These are phyloP conservation scores for Helostoma temminkii DNA, from an alignment of 2,797 vertebrate species.

Conservation along the genomic window DNA sequence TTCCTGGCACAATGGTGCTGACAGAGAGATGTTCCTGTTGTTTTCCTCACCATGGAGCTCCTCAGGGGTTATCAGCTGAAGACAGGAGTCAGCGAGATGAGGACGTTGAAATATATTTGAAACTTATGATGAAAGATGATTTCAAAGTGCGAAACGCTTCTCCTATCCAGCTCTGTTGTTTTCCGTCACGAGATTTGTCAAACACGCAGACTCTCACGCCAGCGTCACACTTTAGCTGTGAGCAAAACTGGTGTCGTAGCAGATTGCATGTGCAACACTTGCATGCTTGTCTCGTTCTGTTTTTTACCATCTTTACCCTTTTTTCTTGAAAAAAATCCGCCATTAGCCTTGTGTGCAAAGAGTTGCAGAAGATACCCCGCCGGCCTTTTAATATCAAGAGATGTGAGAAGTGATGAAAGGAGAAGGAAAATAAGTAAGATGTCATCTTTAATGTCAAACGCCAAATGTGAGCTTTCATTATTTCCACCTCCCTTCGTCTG, in stretches of 20 bases:
- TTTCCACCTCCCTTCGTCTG: constrained; percentile 50
- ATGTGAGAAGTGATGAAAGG: constrained; percentile 72
- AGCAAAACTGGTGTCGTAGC: constrained; percentile 61
- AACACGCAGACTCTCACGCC: constrained; percentile 35
- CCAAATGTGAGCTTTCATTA: constrained; percentile 69
- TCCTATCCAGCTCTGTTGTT: constrained; percentile 48
- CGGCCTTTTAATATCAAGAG: constrained; percentile 59
- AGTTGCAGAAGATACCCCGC: constrained; percentile 36
- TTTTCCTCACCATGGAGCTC: constrained; percentile 53
- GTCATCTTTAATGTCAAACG: constrained; percentile 82
- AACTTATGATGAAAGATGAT: constrained; percentile 69
- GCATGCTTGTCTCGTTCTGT: constrained; percentile 52
- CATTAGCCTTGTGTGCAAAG: constrained; percentile 3
- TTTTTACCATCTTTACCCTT: constrained; percentile 7
- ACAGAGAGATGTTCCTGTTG: constrained; percentile 69
- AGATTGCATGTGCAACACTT: constrained; percentile 51
- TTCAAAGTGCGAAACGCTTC: constrained; percentile 73
- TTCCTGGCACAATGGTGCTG: constrained; percentile 58
- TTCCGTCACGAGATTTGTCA: constrained; percentile 61
- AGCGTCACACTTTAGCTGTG: constrained; percentile 46
- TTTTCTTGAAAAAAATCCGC: constrained; percentile 22
- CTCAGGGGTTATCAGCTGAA: constrained; percentile 72
- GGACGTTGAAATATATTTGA: constrained; percentile 72
- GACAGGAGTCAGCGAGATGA: constrained; percentile 66
- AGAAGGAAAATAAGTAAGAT: constrained; percentile 78